phyloP scores from a whole-genome alignment of 1,140 invertebrate genomes.

The Zelostemma sp. region DNA sequence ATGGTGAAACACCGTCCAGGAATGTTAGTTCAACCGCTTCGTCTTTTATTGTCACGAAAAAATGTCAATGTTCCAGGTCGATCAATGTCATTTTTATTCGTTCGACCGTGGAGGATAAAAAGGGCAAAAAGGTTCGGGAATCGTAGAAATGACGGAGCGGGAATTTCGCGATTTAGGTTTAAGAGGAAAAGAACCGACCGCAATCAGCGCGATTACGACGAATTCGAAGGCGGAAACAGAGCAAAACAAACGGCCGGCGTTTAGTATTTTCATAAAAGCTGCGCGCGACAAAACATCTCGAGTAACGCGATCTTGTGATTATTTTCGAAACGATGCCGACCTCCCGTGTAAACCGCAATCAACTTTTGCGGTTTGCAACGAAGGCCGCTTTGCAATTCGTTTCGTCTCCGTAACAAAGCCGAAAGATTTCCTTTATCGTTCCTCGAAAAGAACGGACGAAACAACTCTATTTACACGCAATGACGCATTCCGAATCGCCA shows the following conservation, averaged over 20 bases:
- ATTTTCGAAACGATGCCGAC: conserved; percentile 25
- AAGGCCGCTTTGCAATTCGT: conserved; percentile 45
- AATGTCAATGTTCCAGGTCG: not conserved
- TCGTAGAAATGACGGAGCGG: no score
- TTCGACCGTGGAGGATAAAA: not conserved
- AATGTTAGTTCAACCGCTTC: not conserved
- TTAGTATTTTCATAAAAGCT: not conserved
- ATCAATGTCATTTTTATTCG: not conserved
- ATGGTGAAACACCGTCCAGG: not conserved
- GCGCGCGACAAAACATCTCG: conserved; percentile 12
- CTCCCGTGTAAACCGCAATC: conserved; percentile 34
- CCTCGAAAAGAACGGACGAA: conserved; percentile 6
- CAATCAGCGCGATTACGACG: no score
- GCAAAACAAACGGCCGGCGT: not conserved
- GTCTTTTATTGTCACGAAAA: not conserved
- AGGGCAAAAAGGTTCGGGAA: no score
- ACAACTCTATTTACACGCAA: conserved; percentile 17
- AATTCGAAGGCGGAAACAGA: not conserved
- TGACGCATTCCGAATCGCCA: not conserved
- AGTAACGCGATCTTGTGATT: conserved; percentile 33
- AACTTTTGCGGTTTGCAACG: conserved; percentile 39
- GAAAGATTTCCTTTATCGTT: conserved; percentile 30
- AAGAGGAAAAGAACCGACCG: no score
- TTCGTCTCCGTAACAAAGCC: conserved; percentile 34
- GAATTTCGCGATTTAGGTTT: no score